These are phyloP conservation scores for Hirtodrosophila histrioides DNA, from an alignment of 2,888 invertebrate genomes.

Conservation along the genomic window DNA sequence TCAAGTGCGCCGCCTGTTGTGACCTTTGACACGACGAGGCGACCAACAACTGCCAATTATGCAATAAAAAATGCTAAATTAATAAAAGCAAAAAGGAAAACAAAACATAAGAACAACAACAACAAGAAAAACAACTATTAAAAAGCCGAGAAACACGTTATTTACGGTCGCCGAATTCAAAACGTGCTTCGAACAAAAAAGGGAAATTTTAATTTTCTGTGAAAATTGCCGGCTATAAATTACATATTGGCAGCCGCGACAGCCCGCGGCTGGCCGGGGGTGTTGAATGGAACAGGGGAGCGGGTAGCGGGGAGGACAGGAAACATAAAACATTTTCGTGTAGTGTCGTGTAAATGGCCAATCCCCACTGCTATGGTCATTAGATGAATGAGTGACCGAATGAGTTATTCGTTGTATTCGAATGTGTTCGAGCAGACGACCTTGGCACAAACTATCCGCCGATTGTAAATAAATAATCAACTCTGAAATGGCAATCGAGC, in stretches of 20 bases:
- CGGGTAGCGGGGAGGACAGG: slow-evolving; percentile 1
- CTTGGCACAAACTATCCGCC: slow-evolving; percentile 29
- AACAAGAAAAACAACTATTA: slow-evolving; percentile 39
- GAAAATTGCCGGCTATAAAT: slow-evolving; percentile 66
- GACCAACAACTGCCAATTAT: slow-evolving; percentile 62
- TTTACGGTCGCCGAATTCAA: slow-evolving; percentile 55
- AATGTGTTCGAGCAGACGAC: slow-evolving; percentile 2
- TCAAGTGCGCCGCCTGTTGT: slow-evolving; percentile 41
- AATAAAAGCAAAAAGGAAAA: slow-evolving; percentile 46
- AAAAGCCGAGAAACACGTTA: slow-evolving; percentile 52
- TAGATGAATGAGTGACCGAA: slow-evolving; percentile 33
- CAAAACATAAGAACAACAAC: slow-evolving; percentile 11
- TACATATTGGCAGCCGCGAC: slow-evolving; percentile 57
- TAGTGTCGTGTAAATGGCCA: slow-evolving; percentile 61
- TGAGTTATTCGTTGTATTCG: not conserved
- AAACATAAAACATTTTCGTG: slow-evolving; percentile 66
- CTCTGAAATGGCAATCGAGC: slow-evolving; percentile 8
- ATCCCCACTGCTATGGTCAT: slow-evolving; percentile 26
- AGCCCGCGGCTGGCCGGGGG: too few relatives aligned
- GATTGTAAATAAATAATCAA: slow-evolving; percentile 31
- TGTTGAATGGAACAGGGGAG: too few relatives aligned
- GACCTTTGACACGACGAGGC: slow-evolving; percentile 47
- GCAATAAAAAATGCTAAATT: slow-evolving; percentile 64
- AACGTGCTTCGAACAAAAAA: slow-evolving; percentile 44
- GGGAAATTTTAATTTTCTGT: slow-evolving; percentile 67